A percentile compares a stretch with the other conserved stretches of the same genome.
Evolutionary conservation across 1,140 invertebrate genomes (phyloP).

Genomic region (Planococcus citri): DNA sequence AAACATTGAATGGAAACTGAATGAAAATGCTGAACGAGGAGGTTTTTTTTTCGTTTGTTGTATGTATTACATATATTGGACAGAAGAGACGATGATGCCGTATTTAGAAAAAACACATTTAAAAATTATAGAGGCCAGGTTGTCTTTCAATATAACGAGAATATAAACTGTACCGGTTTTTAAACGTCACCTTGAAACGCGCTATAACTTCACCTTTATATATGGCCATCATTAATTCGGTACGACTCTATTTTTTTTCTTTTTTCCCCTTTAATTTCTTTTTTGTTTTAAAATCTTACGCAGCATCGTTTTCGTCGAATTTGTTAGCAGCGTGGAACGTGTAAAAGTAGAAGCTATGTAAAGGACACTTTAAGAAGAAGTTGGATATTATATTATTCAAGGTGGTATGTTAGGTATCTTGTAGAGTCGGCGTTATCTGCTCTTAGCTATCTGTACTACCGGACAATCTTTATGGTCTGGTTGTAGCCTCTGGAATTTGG

Average conservation of each 20-base stretch:
- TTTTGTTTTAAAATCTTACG: slow-evolving; percentile 11
- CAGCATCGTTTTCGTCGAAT: slow-evolving; percentile 16
- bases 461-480: slow-evolving; percentile 20
- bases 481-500: slow-evolving; percentile 15
- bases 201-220: slow-evolving; percentile 13
- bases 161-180: slow-evolving; percentile 19
- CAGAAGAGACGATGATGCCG: neutral
- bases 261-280: neutral
- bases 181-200: slow-evolving; percentile 16
- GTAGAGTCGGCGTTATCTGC: slow-evolving; percentile 16
- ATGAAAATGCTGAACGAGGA: neutral
- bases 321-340: slow-evolving; percentile 12
- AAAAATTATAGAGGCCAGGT: slow-evolving; percentile 12
- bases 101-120: slow-evolving; percentile 15
- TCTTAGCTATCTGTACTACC: slow-evolving; percentile 18
- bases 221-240: slow-evolving; percentile 20
- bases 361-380: slow-evolving; percentile 19
- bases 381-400: slow-evolving; percentile 17
- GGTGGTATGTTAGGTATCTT: slow-evolving; percentile 19
- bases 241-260: slow-evolving; percentile 16
- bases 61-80: neutral
- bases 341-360: slow-evolving; percentile 20
- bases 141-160: slow-evolving; percentile 18
- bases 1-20: slow-evolving; percentile 1
- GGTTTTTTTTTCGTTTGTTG: no score